Evolutionary conservation across 2,797 vertebrate genomes (phyloP).

Genomic region (Sebastes elongatus): DNA sequence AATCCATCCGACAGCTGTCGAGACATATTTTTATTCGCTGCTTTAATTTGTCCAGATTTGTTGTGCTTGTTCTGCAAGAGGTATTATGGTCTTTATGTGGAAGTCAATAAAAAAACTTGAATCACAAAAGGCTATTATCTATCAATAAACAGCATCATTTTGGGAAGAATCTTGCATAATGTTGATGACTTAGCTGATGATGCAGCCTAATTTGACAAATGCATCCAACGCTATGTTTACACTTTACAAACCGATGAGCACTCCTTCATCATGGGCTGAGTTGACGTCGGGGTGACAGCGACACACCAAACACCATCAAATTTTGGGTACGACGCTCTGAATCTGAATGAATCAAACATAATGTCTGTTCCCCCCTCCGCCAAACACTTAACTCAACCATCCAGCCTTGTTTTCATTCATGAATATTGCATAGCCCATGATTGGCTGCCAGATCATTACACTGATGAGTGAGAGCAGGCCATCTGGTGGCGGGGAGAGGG

Average conservation of each 20-base stretch:
- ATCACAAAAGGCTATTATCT: not conserved
- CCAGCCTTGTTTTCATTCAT: constrained; percentile 51
- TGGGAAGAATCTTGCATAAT: not conserved
- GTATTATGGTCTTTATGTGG: not conserved
- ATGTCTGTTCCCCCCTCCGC: constrained; percentile 23
- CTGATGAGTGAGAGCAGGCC: constrained; percentile 53
- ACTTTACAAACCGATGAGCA: not conserved
- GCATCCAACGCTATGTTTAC: not conserved
- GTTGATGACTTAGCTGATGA: not conserved
- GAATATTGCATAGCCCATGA: constrained; percentile 45
- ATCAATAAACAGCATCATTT: not conserved
- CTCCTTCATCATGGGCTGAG: not conserved
- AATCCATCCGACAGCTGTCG: not conserved
- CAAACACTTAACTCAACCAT: constrained; percentile 41
- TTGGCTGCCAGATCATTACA: constrained; percentile 55
- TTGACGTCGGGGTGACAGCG: not conserved
- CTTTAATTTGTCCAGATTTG: not conserved
- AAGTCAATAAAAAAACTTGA: not conserved
- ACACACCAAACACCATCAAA: constrained; percentile 2
- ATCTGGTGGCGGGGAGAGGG: constrained; percentile 33
- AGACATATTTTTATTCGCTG: not conserved
- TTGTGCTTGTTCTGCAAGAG: not conserved
- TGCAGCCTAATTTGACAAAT: not conserved
- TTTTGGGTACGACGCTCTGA: not conserved
- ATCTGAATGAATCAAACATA: constrained; percentile 32